These are phyloP conservation scores for Cynopterus brachyotis DNA, from an alignment of 2,113 vertebrate species.

Conservation along the genomic window DNA sequence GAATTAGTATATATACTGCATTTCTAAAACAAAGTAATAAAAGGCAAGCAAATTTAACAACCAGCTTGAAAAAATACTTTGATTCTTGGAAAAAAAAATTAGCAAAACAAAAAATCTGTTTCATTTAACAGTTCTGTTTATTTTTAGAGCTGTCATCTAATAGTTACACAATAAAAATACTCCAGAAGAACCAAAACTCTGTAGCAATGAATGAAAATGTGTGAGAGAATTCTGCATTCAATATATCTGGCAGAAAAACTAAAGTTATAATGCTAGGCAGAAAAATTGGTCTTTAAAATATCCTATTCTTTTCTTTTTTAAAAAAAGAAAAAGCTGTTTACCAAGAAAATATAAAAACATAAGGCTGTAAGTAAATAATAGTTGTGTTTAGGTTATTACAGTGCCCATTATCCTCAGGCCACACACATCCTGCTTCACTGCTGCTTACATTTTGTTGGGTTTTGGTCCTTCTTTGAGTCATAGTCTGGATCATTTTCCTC, in stretches of 20 bases:
- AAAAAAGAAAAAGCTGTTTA: slow-evolving; percentile 90
- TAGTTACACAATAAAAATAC: slow-evolving; percentile 93
- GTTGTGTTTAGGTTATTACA: slow-evolving; percentile 96
- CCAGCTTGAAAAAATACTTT: slow-evolving; percentile 84
- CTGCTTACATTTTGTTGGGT: slow-evolving; percentile 98
- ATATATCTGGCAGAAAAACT: slow-evolving; percentile 89
- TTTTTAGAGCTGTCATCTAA: slow-evolving; percentile 92
- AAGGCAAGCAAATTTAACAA: slow-evolving; percentile 86
- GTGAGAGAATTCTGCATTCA: slow-evolving; percentile 87
- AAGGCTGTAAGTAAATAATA: slow-evolving; percentile 98
- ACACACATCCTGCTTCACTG: slow-evolving; percentile 93
- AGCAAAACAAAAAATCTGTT: slow-evolving; percentile 82
- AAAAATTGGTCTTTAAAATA: slow-evolving; percentile 89
- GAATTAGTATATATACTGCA: slow-evolving; percentile 81
- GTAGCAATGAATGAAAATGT: slow-evolving; percentile 94
- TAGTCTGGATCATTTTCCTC: slow-evolving; percentile 99
- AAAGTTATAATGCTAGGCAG: slow-evolving; percentile 94
- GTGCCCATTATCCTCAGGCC: slow-evolving; percentile 96
- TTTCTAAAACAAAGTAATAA: slow-evolving; percentile 87
- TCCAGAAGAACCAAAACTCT: slow-evolving; percentile 95
- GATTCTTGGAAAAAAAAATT: slow-evolving; percentile 84
- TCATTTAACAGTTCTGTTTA: slow-evolving; percentile 82
- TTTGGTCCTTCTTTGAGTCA: slow-evolving; percentile 97
- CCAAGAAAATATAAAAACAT: slow-evolving; percentile 99
- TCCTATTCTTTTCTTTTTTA: slow-evolving; percentile 83